Evolutionary conservation across 1,140 invertebrate genomes (phyloP), one percentile per base, ranked within the genome.

Genomic region (Delia radicum): DNA sequence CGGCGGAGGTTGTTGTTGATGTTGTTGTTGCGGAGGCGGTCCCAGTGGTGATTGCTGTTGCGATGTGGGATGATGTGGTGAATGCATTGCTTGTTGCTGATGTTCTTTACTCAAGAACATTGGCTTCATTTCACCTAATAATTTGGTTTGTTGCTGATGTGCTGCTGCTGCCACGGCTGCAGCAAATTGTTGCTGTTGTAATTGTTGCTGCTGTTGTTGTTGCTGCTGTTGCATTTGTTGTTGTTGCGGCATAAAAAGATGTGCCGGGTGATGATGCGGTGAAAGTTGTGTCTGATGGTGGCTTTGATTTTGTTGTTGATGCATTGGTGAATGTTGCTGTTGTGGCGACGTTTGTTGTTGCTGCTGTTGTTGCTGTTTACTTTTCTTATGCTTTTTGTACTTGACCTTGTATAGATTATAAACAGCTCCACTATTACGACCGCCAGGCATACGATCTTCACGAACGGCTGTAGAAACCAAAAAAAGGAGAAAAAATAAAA

Each of bases 401-500:
- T 98, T 98, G 8, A 98, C 96, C 93, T 99, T 99, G 89, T 99
- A 99, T 75, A 99, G 90, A 87, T 99, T 99, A 87, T 99, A 99
- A 61, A 99, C 98, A 74, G 97, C 97, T 67, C 97, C 97, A 78
- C 96, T 98, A 89, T 98, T 99, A 78, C 98, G 90, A 28, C 98
- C 98, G 67, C 98, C 98, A 33, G 98, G 96, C 94, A 99, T 99
- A 81, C 98, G 91, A 88, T 99, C 98, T 88, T 98, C 96, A 82
- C 98, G 89, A 73, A 99, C 98, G 81, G 98, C 98, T 96, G 87
- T 26, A 87, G 88, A 29, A 62, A 21, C 29, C 15, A 33, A 77
- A 10, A 42, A 21, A 62, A 46, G 72, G 62, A 15, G 26, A 76
- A 69, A 42, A 21, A 37, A 18, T 31, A 2, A 46, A 48, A 46